Evolutionary conservation across 92 coral and sea anemone species (phyloP).

Genomic region (Hydrozoanthus gracilis): DNA sequence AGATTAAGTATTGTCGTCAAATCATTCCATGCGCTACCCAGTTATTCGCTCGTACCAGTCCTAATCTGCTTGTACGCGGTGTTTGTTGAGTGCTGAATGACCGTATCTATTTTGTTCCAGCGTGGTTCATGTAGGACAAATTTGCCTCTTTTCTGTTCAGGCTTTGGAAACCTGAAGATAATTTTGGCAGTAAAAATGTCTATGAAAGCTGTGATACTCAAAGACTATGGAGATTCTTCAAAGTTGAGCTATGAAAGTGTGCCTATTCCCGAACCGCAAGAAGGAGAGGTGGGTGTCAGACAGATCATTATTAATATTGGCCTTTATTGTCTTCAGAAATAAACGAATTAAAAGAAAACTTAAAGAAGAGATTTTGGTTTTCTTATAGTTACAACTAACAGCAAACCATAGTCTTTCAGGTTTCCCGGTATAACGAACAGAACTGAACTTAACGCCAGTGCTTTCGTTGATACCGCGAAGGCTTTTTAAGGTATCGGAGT

Average conservation of each 20-base stretch:
- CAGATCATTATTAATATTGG: background rate
- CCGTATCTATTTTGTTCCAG: background rate
- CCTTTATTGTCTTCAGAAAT: background rate
- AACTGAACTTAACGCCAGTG: no score
- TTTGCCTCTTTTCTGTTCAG: background rate
- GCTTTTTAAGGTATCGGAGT: no score
- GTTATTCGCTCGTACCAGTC: no score
- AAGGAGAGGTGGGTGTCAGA: constrained; percentile 60
- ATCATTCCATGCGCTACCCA: no score
- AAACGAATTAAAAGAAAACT: no score
- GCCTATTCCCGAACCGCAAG: constrained; percentile 61
- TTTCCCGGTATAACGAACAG: no score
- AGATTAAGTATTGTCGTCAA: no score
- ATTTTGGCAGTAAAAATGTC: constrained; percentile 51
- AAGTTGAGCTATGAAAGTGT: constrained; percentile 67
- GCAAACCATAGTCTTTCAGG: no score
- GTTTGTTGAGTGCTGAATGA: background rate
- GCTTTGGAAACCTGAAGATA: background rate
- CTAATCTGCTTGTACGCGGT: no score
- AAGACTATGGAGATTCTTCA: constrained; percentile 72
- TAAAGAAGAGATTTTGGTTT: no score
- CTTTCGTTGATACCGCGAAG: no score
- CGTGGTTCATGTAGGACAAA: background rate
- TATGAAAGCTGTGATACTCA: constrained; percentile 78
- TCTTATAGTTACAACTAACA: no score